These are phyloP conservation scores for Rutpela maculata DNA, from an alignment of 2,888 invertebrate genomes.

Conservation along the genomic window DNA sequence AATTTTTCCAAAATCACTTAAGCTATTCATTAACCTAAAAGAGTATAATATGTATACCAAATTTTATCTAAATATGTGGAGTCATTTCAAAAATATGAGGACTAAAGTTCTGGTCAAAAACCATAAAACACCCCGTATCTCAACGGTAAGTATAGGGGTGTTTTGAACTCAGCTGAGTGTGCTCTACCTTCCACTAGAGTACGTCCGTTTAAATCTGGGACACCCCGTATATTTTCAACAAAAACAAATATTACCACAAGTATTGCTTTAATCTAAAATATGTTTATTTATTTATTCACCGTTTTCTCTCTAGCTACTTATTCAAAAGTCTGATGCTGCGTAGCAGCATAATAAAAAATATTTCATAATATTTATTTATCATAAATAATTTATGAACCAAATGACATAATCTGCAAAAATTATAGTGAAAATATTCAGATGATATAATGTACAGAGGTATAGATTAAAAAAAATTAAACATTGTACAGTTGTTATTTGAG, in stretches of 20 bases:
- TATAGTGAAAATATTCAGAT: slow-evolving; percentile 16
- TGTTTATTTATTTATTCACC: neutral
- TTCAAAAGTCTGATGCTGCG: neutral
- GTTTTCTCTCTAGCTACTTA: neutral
- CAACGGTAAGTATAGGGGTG: no score
- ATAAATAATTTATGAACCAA: slow-evolving; percentile 18
- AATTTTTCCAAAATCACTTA: no score
- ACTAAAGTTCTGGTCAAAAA: no score
- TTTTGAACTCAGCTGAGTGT: no score
- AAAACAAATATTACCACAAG: neutral
- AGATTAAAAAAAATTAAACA: neutral
- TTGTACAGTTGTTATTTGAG: neutral
- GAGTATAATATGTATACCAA: no score
- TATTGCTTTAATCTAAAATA: neutral
- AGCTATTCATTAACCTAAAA: no score
- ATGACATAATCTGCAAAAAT: slow-evolving; percentile 21
- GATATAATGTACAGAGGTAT: neutral
- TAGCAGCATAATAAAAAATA: neutral
- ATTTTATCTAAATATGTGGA: no score
- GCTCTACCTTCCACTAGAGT: no score
- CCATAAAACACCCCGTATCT: no score
- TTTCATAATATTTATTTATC: slow-evolving; percentile 4
- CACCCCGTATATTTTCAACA: neutral
- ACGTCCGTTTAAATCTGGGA: no score
- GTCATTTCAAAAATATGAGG: no score